Evolutionary conservation across 2,888 invertebrate genomes (phyloP), one percentile per base, ranked within the genome.

Genomic region (Acleris sparsana): DNA sequence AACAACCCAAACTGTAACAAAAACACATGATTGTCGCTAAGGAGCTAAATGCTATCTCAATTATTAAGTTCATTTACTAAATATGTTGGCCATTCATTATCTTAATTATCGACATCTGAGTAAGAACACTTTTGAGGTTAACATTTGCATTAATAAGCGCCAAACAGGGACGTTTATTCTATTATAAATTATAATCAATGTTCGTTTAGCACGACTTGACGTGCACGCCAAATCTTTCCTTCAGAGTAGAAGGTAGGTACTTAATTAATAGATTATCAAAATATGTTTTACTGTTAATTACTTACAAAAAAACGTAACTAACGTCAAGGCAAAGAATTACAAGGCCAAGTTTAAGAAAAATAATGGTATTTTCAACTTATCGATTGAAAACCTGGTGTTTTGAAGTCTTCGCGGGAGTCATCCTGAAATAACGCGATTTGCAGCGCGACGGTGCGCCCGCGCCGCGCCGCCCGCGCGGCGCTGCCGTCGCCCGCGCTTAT

Each of bases 371-470:
- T 62, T 67, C 56, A 67, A 75, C 72, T 58, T 61, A 78, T 75
- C 78, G 77, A 79, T 75, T 79, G 80, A 75, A 77, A 79, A 83
- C n/a, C n/a, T n/a, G 79, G 77, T 83, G 83, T 83, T 85, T 86
- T 85, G 75, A 89, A 91, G 89, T 87, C 90, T 84, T 84, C 89
- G 91, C 92, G 92, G 92, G 92, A 92, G 92, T 86, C 86, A 87
- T 92, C 92, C 92, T 92, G 92, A 92, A 92, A 92, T 92, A 92
- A 92, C 90, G 87, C 84, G 82, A 87, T 88, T 87, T 87, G 88
- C 88, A 88, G 72, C 73, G 72, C 71, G 80, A 51, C 76, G 75
- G 71, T 73, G 82, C 80, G 85, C 88, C 80, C 72, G 88, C 87
- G 89, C 89, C 79, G 86, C 81, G 46, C 88, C 86, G 83, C 84